A percentile compares a stretch with the other conserved stretches of the same genome.
Conservation (phyloP, 2,113 vertebrate species). For the Cyphomyrus discorhynchus region DNA sequence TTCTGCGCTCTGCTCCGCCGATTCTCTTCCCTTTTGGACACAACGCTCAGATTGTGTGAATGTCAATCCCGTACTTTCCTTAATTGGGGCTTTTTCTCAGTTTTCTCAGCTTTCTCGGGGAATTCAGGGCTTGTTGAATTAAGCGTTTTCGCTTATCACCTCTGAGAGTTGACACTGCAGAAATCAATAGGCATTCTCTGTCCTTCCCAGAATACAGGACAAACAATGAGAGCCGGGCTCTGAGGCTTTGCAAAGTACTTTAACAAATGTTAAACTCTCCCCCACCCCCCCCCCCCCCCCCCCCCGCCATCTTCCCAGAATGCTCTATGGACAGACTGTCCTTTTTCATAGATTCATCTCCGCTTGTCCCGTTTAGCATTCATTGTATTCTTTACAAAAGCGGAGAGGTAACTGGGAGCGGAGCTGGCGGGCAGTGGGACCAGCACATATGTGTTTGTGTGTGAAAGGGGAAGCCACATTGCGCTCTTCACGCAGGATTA, state of each 20-base stretch:
- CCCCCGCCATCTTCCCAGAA: neutral
- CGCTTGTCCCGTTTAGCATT: constrained; percentile 24
- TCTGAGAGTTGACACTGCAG: neutral
- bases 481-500: constrained; percentile 38
- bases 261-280: neutral
- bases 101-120: neutral
- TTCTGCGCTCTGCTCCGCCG: neutral
- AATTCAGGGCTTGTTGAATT: neutral
- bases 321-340: neutral
- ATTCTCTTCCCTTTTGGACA: constrained; percentile 8
- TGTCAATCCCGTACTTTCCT: constrained; percentile 5
- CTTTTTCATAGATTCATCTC: neutral
- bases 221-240: neutral
- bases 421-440: constrained; percentile 45
- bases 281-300: neutral
- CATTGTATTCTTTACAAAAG: constrained; percentile 80
- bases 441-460: constrained; percentile 33
- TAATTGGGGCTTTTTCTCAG: constrained; percentile 7
- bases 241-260: neutral
- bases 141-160: neutral
- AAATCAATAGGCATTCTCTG: neutral
- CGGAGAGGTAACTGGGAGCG: constrained; percentile 37
- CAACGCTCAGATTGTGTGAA: constrained; percentile 5
- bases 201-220: neutral
- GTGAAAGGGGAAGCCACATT: constrained; percentile 46